Percentiles rank a stretch among this genome's conserved stretches.
phyloP scores from a whole-genome alignment of 2,888 invertebrate genomes.

The Ectemnius lituratus region DNA sequence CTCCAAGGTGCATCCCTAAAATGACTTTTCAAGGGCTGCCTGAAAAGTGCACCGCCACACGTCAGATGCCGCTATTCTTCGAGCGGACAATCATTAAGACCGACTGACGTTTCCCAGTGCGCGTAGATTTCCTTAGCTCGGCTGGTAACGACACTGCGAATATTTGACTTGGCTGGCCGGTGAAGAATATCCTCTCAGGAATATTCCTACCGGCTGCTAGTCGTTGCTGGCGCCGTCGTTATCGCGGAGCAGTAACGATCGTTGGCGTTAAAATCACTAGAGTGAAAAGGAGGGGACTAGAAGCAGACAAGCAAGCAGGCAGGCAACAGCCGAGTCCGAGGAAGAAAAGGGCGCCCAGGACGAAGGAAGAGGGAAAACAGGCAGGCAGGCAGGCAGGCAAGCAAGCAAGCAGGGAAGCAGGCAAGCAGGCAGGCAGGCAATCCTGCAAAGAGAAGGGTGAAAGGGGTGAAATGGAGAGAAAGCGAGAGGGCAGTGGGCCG shows the following conservation, averaged over 20 bases:
- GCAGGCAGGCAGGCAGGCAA: background rate
- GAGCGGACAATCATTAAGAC: background rate
- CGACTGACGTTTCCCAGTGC: background rate
- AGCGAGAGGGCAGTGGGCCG: conserved; percentile 12
- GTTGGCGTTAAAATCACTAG: conserved; percentile 57
- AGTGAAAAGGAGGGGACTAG: conserved; percentile 30
- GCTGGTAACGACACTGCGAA: conserved; percentile 6
- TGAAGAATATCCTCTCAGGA: conserved; percentile 54
- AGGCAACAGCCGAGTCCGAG: background rate
- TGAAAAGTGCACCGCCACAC: too few relatives aligned
- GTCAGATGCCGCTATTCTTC: background rate
- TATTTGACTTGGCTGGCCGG: conserved; percentile 34
- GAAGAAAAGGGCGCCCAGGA: conserved; percentile 3
- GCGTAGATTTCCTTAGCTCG: background rate
- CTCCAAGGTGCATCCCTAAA: too few relatives aligned
- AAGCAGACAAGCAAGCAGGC: conserved; percentile 7
- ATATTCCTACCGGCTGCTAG: conserved; percentile 56
- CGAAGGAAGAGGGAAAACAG: background rate
- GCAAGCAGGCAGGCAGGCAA: background rate
- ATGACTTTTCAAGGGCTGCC: too few relatives aligned
- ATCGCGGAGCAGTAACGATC: conserved; percentile 59
- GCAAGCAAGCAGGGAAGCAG: too few relatives aligned
- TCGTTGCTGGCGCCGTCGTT: conserved; percentile 54
- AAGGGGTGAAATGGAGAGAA: conserved; percentile 11
- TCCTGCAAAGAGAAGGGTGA: background rate